phyloP scores from a whole-genome alignment of 2,113 vertebrate genomes.

The Myrmecophaga tridactyla region DNA sequence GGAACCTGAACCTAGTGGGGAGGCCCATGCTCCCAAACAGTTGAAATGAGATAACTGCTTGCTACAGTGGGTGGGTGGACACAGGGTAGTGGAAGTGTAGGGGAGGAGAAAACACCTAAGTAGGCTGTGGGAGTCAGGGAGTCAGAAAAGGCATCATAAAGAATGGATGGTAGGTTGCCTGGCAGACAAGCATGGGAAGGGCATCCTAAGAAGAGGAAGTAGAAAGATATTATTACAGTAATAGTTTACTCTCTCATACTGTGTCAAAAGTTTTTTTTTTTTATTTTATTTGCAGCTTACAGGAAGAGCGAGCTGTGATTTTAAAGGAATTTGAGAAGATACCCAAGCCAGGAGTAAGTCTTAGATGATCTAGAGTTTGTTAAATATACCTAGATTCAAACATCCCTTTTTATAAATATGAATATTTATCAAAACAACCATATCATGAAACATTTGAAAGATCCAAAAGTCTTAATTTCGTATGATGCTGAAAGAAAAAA shows the following conservation, averaged over 20 bases:
- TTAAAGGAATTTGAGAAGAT: constrained; percentile 86
- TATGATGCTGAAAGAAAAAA: neutral
- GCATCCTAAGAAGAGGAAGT: neutral
- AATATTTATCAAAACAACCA: neutral
- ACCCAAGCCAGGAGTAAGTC: constrained; percentile 88
- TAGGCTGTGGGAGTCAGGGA: neutral
- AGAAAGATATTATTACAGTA: neutral
- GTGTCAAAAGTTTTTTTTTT: too few species aligned
- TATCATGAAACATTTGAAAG: neutral
- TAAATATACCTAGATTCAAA: constrained; percentile 5
- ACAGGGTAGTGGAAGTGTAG: accelerated
- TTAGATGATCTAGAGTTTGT: constrained; percentile 34
- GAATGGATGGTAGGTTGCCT: neutral
- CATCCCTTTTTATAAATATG: constrained; percentile 21
- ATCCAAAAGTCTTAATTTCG: neutral
- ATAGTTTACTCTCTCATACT: neutral
- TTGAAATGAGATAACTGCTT: neutral
- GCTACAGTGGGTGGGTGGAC: accelerated
- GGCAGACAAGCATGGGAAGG: neutral
- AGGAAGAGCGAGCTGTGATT: constrained; percentile 88
- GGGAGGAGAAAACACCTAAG: neutral
- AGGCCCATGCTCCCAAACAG: neutral
- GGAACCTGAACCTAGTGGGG: neutral
- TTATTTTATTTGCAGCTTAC: constrained; percentile 80
- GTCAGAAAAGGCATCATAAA: neutral